Evolutionary conservation across 2,888 invertebrate species (phyloP), one percentile per base, ranked within the genome.

Genomic region (Temnothorax rugatulus): DNA sequence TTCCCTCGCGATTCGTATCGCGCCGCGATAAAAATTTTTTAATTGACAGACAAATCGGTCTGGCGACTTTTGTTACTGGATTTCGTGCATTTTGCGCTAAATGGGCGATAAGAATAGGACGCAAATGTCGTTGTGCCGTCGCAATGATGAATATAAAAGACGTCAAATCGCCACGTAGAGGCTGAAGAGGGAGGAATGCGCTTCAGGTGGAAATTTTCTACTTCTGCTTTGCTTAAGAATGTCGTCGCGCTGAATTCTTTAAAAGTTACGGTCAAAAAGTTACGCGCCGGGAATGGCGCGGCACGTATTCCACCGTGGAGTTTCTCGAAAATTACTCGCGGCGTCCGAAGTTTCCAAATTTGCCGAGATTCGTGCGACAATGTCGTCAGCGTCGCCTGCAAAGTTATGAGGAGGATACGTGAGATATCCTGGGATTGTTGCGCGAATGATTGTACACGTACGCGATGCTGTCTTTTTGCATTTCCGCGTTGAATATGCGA

Each of bases 301-400:
- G 71, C 74, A 75, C 81, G 76, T 77, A 82, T 87, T 87, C 82
- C 57, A 71, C 68, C 9, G 59, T 64, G 59, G 63, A 76, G 82
- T 86, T 74, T 11, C 69, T 15, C 69, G 81, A 82, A 83, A 83
- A 87, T 87, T 87, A 86, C 84, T 87, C 84, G 75, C 41, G 57
- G 29, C 59, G 74, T 50, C 34, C 74, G 54, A 86, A 85, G 64
- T 84, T 84, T 81, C 71, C 83, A 64, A 83, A 83, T 83, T 71
- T 71, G 54, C 50, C 64, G 59, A 85, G 66, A 50, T 71, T 71
- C 50, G 69, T 38, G 54, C 66, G 74, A 71, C 59, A 41, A 52
- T 15, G 54, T 69, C 74, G 63, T 79, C 82, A 73, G 47, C 38
- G n/a, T 52, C 69, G 81, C 13, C 18, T 25, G 29, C 13, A 71